Conservation (phyloP, 1,140 invertebrate genomes). For the Pseudomyrmex flavicornis region DNA sequence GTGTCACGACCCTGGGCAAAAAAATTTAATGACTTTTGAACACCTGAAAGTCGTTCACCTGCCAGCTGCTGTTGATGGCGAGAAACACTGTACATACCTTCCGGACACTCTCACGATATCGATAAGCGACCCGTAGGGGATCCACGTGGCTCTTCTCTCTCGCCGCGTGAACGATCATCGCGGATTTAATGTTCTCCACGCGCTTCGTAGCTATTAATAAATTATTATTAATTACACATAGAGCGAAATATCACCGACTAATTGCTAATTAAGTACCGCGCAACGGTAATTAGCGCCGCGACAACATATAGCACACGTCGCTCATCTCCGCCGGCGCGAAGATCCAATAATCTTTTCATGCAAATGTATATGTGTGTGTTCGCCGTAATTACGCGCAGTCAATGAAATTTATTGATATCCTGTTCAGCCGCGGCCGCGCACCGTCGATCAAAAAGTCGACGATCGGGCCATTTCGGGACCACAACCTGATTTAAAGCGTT, state of each 20-base stretch:
- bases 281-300: constrained; percentile 29
- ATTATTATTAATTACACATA: constrained; percentile 48
- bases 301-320: constrained; percentile 43
- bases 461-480: constrained; percentile 43
- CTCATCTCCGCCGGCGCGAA: constrained; percentile 3
- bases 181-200: neutral
- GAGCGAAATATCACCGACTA: constrained; percentile 51
- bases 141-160: constrained; percentile 1
- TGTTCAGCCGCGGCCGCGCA: neutral
- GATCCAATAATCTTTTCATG: constrained; percentile 26
- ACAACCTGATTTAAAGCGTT: constrained; percentile 59
- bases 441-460: constrained; percentile 17
- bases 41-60: constrained; percentile 66
- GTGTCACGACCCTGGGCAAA: constrained; percentile 36
- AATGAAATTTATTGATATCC: constrained; percentile 46
- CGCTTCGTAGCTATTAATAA: constrained; percentile 22
- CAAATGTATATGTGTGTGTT: constrained; percentile 26
- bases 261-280: constrained; percentile 45
- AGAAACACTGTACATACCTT: constrained; percentile 53
- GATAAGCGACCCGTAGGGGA: constrained; percentile 14
- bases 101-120: constrained; percentile 3
- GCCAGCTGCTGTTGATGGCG: constrained; percentile 57
- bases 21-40: constrained; percentile 60
- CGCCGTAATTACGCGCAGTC: constrained; percentile 48
- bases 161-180: neutral